These are phyloP conservation scores for Pantala flavescens DNA, from an alignment of 1,140 invertebrate genomes.

Conservation along the genomic window DNA sequence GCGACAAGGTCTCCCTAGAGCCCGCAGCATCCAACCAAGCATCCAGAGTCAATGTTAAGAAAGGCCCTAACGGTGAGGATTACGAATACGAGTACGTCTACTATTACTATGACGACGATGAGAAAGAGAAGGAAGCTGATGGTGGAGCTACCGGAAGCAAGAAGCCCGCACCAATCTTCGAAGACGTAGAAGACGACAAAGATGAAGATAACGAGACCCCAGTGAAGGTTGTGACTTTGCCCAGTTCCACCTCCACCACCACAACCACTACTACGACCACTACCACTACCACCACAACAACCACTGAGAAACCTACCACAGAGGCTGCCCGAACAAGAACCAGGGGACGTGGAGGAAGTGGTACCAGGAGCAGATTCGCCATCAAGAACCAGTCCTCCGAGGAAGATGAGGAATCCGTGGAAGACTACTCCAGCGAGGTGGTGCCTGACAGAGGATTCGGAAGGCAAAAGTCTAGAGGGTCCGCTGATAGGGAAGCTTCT, in stretches of 20 bases:
- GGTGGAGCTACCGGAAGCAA: constrained; percentile 24
- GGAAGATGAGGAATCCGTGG: constrained; percentile 7
- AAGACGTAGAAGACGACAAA: constrained; percentile 25
- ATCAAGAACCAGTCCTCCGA: constrained; percentile 6
- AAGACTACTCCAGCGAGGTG: background rate
- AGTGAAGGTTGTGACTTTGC: constrained; percentile 31
- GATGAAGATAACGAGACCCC: constrained; percentile 21
- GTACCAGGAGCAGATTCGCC: background rate
- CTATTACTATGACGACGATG: constrained; percentile 70
- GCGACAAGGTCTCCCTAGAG: constrained; percentile 15
- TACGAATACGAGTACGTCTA: constrained; percentile 87
- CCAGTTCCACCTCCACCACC: constrained; percentile 46
- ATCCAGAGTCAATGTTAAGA: constrained; percentile 67
- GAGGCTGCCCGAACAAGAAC: background rate
- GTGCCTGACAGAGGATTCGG: constrained; percentile 20
- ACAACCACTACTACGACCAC: constrained; percentile 30
- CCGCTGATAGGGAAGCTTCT: background rate
- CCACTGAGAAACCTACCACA: background rate
- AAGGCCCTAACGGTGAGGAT: constrained; percentile 79
- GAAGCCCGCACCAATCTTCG: constrained; percentile 25
- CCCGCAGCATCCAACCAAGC: constrained; percentile 30
- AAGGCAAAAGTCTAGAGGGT: constrained; percentile 38
- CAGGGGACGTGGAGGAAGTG: constrained; percentile 23
- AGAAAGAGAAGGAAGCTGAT: constrained; percentile 36
- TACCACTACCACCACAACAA: constrained; percentile 15